A percentile compares a stretch with the other conserved stretches of the same genome.
phyloP scores from a whole-genome alignment of 2,888 invertebrate species.

The Crocallis elinguaria region DNA sequence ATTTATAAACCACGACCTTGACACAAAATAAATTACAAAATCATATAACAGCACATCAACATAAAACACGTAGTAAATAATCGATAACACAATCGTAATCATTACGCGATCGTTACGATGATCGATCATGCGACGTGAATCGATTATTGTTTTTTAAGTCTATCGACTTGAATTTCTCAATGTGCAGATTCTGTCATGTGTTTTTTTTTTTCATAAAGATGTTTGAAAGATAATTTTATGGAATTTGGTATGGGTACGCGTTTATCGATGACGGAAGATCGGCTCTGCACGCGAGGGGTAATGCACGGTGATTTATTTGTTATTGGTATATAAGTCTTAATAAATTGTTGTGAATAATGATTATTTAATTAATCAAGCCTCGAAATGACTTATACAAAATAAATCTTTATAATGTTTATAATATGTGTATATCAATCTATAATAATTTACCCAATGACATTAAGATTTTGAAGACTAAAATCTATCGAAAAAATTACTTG shows the following conservation, averaged over 20 bases:
- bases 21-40: constrained; percentile 1
- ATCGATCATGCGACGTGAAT: constrained; percentile 34
- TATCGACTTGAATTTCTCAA: constrained; percentile 18
- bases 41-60: constrained; percentile 11
- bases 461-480: too few relatives aligned
- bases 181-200: constrained; percentile 6
- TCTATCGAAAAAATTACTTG: too few relatives aligned
- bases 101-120: constrained; percentile 36
- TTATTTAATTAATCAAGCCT: too few relatives aligned
- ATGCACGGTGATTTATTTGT: constrained; percentile 10
- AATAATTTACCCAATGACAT: too few relatives aligned
- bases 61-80: constrained; percentile 11
- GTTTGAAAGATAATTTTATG: constrained; percentile 15
- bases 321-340: not conserved
- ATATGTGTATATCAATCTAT: too few relatives aligned
- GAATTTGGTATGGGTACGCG: constrained; percentile 16
- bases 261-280: constrained; percentile 19
- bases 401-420: too few relatives aligned
- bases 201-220: not conserved
- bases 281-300: constrained; percentile 16
- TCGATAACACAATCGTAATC: constrained; percentile 17
- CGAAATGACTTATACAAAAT: too few relatives aligned
- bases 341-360: not conserved
- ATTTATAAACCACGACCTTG: constrained; percentile 9
- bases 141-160: constrained; percentile 33